Percentiles rank a stretch among this genome's conserved stretches.
Evolutionary conservation across 64 coral and sea anemone genomes (phyloP).

Genomic region (Platygyra sinensis): DNA sequence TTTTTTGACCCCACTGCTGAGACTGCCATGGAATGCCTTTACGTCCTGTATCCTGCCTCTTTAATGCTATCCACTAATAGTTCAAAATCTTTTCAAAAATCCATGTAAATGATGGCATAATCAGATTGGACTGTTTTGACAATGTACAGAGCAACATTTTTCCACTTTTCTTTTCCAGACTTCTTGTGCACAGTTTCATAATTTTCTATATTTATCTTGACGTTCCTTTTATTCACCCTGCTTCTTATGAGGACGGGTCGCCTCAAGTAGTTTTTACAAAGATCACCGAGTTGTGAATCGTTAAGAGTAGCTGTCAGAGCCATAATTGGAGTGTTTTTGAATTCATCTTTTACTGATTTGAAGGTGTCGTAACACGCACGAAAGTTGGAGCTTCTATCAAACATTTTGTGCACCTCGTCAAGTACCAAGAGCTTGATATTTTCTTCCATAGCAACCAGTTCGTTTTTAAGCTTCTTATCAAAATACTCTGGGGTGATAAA

Average conservation of each 20-base stretch:
- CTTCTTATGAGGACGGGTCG: slow-evolving; percentile 16
- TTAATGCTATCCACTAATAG: slow-evolving; percentile 1
- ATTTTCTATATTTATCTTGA: slow-evolving; percentile 31
- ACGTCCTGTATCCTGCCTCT: slow-evolving; percentile 12
- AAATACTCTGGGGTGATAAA: slow-evolving; percentile 14
- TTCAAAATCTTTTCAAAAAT: slow-evolving; percentile 59
- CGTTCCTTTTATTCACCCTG: slow-evolving; percentile 26
- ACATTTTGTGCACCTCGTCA: slow-evolving; percentile 62
- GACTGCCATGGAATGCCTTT: slow-evolving; percentile 5
- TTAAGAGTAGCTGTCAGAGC: slow-evolving; percentile 54
- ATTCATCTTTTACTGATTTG: not conserved
- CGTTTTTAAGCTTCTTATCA: not conserved
- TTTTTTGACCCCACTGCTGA: slow-evolving; percentile 2
- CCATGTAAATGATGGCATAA: too few relatives aligned
- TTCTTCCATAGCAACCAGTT: not conserved
- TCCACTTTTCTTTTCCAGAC: slow-evolving; percentile 34
- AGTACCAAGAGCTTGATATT: not conserved
- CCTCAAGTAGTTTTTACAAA: slow-evolving; percentile 26
- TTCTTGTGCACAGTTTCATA: not conserved
- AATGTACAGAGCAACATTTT: not conserved
- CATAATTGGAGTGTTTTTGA: slow-evolving; percentile 31
- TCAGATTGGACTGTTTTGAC: not conserved
- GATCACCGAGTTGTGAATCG: not conserved
- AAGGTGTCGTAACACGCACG: slow-evolving; percentile 27
- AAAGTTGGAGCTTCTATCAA: slow-evolving; percentile 37